Percentiles rank a stretch among this genome's conserved stretches.
phyloP scores from a whole-genome alignment of 2,888 invertebrate species.

The Agriopis aurantiaria region DNA sequence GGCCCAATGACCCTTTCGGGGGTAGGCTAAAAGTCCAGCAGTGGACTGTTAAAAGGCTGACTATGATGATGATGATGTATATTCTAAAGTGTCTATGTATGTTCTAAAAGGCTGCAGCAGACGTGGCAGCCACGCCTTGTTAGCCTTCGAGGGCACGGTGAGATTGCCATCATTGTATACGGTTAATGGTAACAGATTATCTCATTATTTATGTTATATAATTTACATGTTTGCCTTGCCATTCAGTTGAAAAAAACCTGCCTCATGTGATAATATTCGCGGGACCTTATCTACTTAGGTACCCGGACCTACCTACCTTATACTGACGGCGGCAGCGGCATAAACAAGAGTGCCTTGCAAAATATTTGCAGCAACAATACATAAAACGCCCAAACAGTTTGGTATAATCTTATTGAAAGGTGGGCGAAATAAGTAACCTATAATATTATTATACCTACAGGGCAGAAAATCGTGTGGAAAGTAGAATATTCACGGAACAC shows the following conservation, averaged over 20 bases:
- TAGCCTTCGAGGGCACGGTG: slow-evolving; percentile 15
- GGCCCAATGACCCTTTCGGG: too few relatives aligned
- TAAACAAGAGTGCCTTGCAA: neutral
- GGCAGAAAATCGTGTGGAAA: too few relatives aligned
- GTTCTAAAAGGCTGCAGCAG: neutral
- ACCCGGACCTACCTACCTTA: neutral
- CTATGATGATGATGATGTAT: too few relatives aligned
- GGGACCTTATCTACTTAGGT: neutral
- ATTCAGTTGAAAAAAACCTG: slow-evolving; percentile 1
- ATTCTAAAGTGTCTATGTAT: too few relatives aligned
- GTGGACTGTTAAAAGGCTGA: too few relatives aligned
- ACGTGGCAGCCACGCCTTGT: neutral
- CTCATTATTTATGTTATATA: slow-evolving; percentile 23
- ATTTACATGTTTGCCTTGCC: slow-evolving; percentile 26
- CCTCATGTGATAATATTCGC: neutral
- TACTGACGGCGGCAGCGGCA: too few relatives aligned
- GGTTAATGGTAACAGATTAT: slow-evolving; percentile 22
- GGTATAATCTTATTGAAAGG: neutral
- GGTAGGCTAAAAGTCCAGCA: too few relatives aligned
- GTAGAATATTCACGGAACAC: too few relatives aligned
- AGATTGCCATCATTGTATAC: slow-evolving; percentile 23
- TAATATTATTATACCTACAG: too few relatives aligned
- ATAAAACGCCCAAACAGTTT: neutral
- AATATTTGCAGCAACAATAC: neutral
- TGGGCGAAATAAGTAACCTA: too few relatives aligned